A percentile compares a stretch with the other conserved stretches of the same genome.
These are phyloP conservation scores for Actinostola sp. DNA, from an alignment of 92 coral and sea anemone genomes.

Conservation along the genomic window DNA sequence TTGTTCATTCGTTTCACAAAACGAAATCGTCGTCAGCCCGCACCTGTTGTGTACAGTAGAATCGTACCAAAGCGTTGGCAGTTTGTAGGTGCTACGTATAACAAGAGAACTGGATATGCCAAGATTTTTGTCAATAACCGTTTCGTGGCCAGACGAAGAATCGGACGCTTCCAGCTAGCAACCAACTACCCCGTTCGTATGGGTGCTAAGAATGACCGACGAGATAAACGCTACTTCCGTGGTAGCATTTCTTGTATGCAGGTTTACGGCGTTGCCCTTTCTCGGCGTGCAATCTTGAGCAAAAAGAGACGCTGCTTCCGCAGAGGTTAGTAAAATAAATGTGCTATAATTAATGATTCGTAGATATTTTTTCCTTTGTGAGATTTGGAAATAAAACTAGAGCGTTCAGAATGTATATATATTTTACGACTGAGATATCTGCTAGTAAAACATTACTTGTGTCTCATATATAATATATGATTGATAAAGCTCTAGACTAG, in stretches of 20 bases:
- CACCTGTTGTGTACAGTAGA: constrained; percentile 27
- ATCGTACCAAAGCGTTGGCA: constrained; percentile 53
- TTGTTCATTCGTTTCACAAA: constrained; percentile 60
- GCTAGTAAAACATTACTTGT: too few relatives aligned
- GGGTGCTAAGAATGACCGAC: constrained; percentile 44
- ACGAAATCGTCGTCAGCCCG: constrained; percentile 42
- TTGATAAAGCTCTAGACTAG: too few relatives aligned
- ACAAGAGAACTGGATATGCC: constrained; percentile 37
- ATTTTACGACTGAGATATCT: too few relatives aligned
- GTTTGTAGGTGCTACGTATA: constrained; percentile 58
- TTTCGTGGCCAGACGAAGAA: constrained; percentile 20
- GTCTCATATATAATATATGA: too few relatives aligned
- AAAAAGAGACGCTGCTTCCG: constrained; percentile 68
- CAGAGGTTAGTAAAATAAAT: constrained; percentile 12
- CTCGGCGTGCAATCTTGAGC: constrained; percentile 45
- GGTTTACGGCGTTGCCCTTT: constrained; percentile 55
- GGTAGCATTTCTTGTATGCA: constrained; percentile 71
- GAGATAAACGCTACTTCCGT: constrained; percentile 51
- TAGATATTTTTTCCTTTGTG: background rate
- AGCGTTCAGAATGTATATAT: background rate
- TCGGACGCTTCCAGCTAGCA: constrained; percentile 40
- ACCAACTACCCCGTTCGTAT: constrained; percentile 64
- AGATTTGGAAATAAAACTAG: too few relatives aligned
- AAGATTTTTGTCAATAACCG: constrained; percentile 46
- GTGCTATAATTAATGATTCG: too few relatives aligned